A percentile compares a stretch with the other conserved stretches of the same genome.
Evolutionary conservation across 2,797 vertebrate species (phyloP).

Genomic region (Fistularia commersonii): DNA sequence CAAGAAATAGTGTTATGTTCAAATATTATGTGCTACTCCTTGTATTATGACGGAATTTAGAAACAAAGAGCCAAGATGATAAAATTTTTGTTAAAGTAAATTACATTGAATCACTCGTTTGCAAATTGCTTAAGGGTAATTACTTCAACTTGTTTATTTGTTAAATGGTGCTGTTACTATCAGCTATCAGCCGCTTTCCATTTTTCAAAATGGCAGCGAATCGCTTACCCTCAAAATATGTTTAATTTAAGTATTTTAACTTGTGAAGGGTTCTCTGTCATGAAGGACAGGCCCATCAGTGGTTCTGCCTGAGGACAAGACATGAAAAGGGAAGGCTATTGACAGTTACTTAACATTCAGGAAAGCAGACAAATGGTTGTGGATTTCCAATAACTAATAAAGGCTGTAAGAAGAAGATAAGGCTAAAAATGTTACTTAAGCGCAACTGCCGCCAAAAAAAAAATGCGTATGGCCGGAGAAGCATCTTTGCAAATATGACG

Average conservation of each 20-base stretch:
- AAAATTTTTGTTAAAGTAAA: no score
- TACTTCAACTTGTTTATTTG: no score
- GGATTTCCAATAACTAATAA: conserved; percentile 51
- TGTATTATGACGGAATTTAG: no score
- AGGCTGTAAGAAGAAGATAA: conserved; percentile 62
- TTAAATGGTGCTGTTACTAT: no score
- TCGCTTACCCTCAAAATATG: conserved; percentile 9
- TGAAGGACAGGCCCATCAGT: conserved; percentile 34
- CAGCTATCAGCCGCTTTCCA: no score
- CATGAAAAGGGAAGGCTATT: conserved; percentile 35
- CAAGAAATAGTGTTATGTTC: neutral
- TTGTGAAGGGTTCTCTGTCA: conserved; percentile 10
- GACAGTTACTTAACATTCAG: conserved; percentile 49
- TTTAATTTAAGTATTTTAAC: neutral
- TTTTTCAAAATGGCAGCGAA: no score
- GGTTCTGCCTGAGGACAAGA: conserved; percentile 23
- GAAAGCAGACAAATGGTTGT: conserved; percentile 28
- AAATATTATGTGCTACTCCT: no score
- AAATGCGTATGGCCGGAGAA: conserved; percentile 32
- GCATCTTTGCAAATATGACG: conserved; percentile 16
- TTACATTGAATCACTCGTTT: no score
- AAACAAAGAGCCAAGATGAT: no score
- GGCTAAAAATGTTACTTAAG: conserved; percentile 29
- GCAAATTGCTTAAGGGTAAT: no score
- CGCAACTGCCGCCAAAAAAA: conserved; percentile 9